Evolutionary conservation across 2,888 invertebrate genomes (phyloP), one percentile per base, ranked within the genome.

Genomic region (Scotopteryx bipunctaria): DNA sequence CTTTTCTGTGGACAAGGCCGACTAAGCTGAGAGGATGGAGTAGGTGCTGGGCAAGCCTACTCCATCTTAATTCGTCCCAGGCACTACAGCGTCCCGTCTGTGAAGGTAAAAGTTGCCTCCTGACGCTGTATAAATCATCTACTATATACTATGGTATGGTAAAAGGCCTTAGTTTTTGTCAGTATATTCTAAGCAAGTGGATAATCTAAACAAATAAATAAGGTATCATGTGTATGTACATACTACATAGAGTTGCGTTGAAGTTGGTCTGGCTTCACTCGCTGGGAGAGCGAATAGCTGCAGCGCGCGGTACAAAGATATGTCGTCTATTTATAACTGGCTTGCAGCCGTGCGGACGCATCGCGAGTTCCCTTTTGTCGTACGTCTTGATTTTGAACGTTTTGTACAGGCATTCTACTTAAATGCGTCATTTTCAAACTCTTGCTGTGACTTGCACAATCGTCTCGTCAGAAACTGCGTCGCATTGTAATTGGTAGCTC

Each of bases 301-400:
- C 59, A 78, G 75, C 76, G 72, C 9, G 66, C 70, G 78, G 78
- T 77, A 77, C 80, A 78, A 79, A 86, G 84, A 87, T 83, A 83
- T 79, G 83, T 78, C 78, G 73, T 81, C 86, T 89, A 89, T 89
- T 87, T 86, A 85, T 89, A 89, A 75, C 78, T 74, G 78, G 76
- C 81, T 69, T 83, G 81, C 81, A 81, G 75, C 78, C 77, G 73
- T 63, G 73, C 77, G 76, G 71, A 71, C 76, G 78, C 81, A 77
- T 75, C 76, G 74, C 63, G 66, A 66, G 74, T 70, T 72, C 59
- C 70, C 71, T 76, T 80, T 77, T 76, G 78, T 78, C 74, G 67
- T 73, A 70, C 71, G 72, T 73, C 73, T 79, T 76, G 68, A 78
- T 79, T 81, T 78, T 78, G 75, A 74, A 79, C 73, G 73, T 73